Evolutionary conservation across 2,113 vertebrate genomes (phyloP), one percentile per base, ranked within the genome.

Genomic region (Anguilla rostrata): DNA sequence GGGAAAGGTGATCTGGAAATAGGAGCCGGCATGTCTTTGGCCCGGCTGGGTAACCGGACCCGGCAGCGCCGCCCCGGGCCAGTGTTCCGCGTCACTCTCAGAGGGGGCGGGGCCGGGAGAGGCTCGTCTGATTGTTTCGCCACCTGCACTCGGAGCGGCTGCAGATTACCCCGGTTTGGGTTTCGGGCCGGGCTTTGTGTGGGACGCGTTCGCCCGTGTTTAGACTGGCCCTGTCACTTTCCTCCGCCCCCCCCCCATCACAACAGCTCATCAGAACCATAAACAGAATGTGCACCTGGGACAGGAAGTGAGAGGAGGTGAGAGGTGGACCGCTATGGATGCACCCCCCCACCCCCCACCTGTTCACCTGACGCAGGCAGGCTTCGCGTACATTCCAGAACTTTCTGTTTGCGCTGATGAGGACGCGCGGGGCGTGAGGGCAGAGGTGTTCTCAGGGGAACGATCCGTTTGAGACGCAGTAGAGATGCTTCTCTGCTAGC

Each of bases 1-100:
- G 92, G 92, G 93, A 95, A 96, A 96, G 93, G 92, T 93, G 87
- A 96, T 90, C 93, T 90, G 92, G 96, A 94, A 97, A 97, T 93
- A 93, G 93, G 95, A 97, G 96, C 95, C 96, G 90, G 94, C 95
- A 94, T 95, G 46, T 97, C 96, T 97, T 96, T 91, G 86, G 88
- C 5, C 40, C 89, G 91, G 90, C 91, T 88, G 90, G 93, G 95
- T 97, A 97, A 97, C 91, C 94, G 89, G 92, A 95, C 90, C 63
- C 29, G n/a, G 29, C 7, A 16, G 53, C 29, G 11, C 78, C 71
- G 49, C 56, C 78, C 75, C 26, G 16, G 34, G 39, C 94, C 94
- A 49, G 46, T 89, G 85, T 90, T 91, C 87, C 89, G 87, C 78
- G 89, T 92, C 90, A 88, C 90, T 90, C 87, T 87, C 71, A 26